Evolutionary conservation across 2,113 vertebrate species (phyloP).

Genomic region (Chelonoidis abingdonii): DNA sequence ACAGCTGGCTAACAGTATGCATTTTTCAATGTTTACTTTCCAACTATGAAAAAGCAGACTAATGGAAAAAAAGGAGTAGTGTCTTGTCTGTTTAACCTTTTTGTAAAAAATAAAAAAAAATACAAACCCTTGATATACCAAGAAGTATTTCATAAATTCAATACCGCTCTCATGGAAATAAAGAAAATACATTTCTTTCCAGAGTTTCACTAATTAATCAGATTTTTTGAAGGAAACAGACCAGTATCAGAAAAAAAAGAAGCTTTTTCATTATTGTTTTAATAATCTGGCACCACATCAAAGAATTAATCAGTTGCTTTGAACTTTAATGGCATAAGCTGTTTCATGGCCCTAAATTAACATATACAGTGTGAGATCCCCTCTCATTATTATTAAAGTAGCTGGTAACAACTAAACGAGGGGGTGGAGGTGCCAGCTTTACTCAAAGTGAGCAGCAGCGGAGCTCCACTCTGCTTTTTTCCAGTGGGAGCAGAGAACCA

Average conservation of each 20-base stretch:
- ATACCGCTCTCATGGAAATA: conserved; percentile 1
- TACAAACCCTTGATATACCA: not conserved
- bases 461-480: not conserved
- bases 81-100: not conserved
- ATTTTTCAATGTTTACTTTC: conserved; percentile 52
- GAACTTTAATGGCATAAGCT: conserved; percentile 46
- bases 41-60: conserved; percentile 1
- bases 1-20: conserved; percentile 64
- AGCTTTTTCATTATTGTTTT: not conserved
- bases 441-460: not conserved
- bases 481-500: conserved; percentile 3
- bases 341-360: conserved; percentile 57
- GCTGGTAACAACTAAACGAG: not conserved
- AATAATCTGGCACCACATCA: conserved; percentile 61
- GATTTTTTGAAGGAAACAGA: conserved; percentile 19
- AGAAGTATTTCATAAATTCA: not conserved
- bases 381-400: conserved; percentile 15
- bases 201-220: conserved; percentile 22
- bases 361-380: conserved; percentile 9
- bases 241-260: not conserved
- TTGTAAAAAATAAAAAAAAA: not conserved
- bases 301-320: conserved; percentile 63
- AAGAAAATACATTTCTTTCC: conserved; percentile 11
- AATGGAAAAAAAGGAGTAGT: not conserved
- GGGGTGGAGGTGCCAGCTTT: conserved; percentile 20